Base-by-base conservation (phyloP, 2,113 vertebrate species). In the Neolamprologus toae region DNA sequence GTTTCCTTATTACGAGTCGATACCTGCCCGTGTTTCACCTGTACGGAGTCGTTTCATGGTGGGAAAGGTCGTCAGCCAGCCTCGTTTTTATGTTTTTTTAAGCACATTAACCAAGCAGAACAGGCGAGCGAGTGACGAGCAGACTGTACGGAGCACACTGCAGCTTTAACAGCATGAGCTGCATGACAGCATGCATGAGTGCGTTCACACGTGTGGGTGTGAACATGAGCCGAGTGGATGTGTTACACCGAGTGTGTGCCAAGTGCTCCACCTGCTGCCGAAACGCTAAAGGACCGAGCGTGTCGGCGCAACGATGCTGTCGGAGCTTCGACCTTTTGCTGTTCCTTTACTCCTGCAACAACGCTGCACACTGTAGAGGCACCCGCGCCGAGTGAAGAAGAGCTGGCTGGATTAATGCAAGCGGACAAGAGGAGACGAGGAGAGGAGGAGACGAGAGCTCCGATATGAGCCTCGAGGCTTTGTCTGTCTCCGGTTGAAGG, bases 201-300 rank as follows among this genome's bases (percentile, higher is more conserved):
- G 49, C 42, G 7, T 73, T 33, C 66, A 81, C 92, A 82, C 45
- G 63, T 93, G 92, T 76, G 86, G 79, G 83, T 76, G 89, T 85
- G 91, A 90, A 85, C 68, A 80, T 10, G 81, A 37, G 80, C 40
- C 1, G 10, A 31, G 66, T 2, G 17, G 49, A 13, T 12, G 37
- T n/a, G 71, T 16, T 51, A 40, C 14, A 3, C 80, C 6, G 42
- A 11, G 3, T 37, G 84, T 10, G 92, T 83, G 61, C 51, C 94
- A 51, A 95, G 89, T 84, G 93, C 93, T 63, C 93, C 95, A 92
- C 91, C 96, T 96, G 90, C 92, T 95, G 96, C 31, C 1, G 8
- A 87, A 9, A 37, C 0, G 26, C 51, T 14, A 84, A 51, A 82
- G 51, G 28, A 49, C 82, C 3, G 19, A 26, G 21, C 13, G 6